A percentile compares a stretch with the other conserved stretches of the same genome.
Evolutionary conservation across 2,113 vertebrate genomes (phyloP).

Genomic region (Oncorhynchus gorbuscha): DNA sequence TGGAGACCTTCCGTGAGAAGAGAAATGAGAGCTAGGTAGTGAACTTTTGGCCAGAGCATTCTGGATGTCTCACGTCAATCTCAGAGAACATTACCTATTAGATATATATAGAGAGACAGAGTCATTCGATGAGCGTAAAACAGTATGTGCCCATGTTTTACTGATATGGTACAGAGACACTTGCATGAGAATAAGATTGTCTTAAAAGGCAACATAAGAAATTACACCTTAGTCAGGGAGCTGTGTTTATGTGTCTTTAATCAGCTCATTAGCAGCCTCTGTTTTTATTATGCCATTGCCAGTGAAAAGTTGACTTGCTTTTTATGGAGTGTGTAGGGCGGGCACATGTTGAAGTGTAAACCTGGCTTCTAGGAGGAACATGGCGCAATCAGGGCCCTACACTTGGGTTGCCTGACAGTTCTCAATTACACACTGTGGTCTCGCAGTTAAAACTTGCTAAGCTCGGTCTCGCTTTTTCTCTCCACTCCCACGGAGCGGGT

Average conservation of each 20-base stretch:
- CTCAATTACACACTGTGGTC: slow-evolving; percentile 37
- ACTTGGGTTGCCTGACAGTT: slow-evolving; percentile 43
- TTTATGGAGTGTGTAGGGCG: slow-evolving; percentile 65
- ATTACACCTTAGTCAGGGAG: slow-evolving; percentile 47
- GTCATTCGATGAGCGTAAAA: neutral
- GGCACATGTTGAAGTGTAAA: slow-evolving; percentile 65
- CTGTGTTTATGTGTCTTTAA: slow-evolving; percentile 66
- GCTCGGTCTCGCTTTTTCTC: slow-evolving; percentile 13
- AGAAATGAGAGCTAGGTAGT: neutral
- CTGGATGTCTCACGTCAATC: neutral
- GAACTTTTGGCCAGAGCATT: neutral
- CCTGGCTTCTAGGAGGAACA: slow-evolving; percentile 58
- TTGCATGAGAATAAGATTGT: neutral
- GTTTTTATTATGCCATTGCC: slow-evolving; percentile 68
- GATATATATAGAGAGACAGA: neutral
- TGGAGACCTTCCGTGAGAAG: slow-evolving; percentile 5
- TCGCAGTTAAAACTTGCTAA: neutral
- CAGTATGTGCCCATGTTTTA: neutral
- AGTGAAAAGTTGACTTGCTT: slow-evolving; percentile 68
- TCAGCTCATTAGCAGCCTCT: slow-evolving; percentile 66
- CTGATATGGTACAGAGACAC: slow-evolving; percentile 28
- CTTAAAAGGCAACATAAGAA: slow-evolving; percentile 52
- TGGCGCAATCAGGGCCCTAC: slow-evolving; percentile 53
- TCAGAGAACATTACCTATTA: neutral
- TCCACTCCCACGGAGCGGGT: slow-evolving; percentile 1